phyloP scores from a whole-genome alignment of 2,888 invertebrate genomes.

The Netelia virgata region DNA sequence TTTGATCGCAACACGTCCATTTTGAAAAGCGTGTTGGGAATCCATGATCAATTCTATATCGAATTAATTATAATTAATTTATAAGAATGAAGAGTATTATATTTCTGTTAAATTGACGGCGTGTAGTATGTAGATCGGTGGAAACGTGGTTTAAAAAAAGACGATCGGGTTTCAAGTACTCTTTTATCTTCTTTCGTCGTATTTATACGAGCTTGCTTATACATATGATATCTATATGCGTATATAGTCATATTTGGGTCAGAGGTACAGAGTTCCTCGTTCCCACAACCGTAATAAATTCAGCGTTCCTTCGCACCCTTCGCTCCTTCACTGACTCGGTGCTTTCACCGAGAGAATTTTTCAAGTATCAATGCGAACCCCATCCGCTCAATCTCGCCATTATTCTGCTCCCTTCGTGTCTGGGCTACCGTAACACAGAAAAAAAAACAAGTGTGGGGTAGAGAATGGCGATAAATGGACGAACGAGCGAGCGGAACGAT shows the following conservation, averaged over 20 bases:
- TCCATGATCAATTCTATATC: background rate
- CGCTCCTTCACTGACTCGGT: slow-evolving; percentile 31
- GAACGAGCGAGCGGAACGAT: slow-evolving; percentile 4
- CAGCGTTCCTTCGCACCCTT: slow-evolving; percentile 34
- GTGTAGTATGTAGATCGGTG: background rate
- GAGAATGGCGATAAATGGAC: slow-evolving; percentile 40
- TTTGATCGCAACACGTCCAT: too few relatives aligned
- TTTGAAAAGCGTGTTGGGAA: background rate
- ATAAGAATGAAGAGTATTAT: background rate
- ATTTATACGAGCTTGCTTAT: slow-evolving; percentile 17
- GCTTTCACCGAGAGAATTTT: slow-evolving; percentile 37
- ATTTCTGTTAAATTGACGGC: background rate
- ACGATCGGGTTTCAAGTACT: background rate
- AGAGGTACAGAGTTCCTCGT: slow-evolving; percentile 40
- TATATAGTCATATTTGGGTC: slow-evolving; percentile 58
- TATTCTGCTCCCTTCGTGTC: slow-evolving; percentile 1
- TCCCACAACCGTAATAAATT: slow-evolving; percentile 56
- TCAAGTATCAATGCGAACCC: slow-evolving; percentile 26
- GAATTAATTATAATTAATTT: background rate
- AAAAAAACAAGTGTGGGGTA: background rate
- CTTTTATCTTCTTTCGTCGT: slow-evolving; percentile 26
- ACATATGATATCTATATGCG: background rate
- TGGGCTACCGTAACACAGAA: background rate
- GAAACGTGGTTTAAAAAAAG: background rate
- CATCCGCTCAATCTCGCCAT: slow-evolving; percentile 2